Conservation (phyloP, 2,113 vertebrate species). For the Manacus vitellinus region DNA sequence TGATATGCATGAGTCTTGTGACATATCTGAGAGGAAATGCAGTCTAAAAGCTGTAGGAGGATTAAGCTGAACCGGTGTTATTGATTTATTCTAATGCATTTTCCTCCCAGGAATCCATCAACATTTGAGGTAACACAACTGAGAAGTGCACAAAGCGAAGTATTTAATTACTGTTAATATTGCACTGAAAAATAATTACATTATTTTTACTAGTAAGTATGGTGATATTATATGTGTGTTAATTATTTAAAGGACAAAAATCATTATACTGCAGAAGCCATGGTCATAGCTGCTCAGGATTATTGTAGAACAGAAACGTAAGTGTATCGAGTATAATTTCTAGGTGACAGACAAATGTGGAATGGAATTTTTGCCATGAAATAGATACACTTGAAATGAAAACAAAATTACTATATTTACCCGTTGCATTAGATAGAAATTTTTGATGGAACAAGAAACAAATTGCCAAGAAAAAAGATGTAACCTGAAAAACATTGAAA, state of each 20-base stretch:
- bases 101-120: not conserved
- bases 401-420: not conserved
- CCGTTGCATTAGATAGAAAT: not conserved
- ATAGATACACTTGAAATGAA: not conserved
- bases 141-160: not conserved
- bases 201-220: not conserved
- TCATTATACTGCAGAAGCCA: too few relatives aligned
- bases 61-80: not conserved
- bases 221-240: not conserved
- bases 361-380: not conserved
- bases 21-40: not conserved
- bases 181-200: not conserved
- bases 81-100: not conserved
- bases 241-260: not conserved
- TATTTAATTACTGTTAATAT: not conserved
- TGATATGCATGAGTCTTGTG: not conserved
- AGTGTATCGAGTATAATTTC: not conserved
- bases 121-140: rapidly evolving
- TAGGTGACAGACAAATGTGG: not conserved
- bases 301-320: not conserved
- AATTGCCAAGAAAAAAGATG: not conserved
- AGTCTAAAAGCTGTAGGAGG: not conserved
- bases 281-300: not conserved
- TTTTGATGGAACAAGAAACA: not conserved
- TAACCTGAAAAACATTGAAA: not conserved